Base-by-base conservation (phyloP, 2,888 invertebrate genomes). In the Poecilus cupreus region DNA sequence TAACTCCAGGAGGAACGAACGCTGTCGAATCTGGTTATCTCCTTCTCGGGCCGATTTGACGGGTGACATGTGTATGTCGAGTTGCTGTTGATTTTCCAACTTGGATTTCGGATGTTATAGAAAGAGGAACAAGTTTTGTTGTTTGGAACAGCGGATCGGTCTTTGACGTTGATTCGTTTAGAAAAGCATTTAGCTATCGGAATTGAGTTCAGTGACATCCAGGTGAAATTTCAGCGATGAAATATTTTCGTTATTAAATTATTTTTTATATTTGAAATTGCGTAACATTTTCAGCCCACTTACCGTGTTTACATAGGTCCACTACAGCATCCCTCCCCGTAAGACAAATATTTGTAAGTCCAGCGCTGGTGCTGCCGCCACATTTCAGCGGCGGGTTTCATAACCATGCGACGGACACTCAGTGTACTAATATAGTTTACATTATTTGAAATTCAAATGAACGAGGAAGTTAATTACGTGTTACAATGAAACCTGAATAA, bases 371-470 rank as follows among this genome's bases (percentile, higher is more conserved):
- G 37, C 32, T 32, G 37, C 37, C 1, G 11, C 16, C 5, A 37
- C 16, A 18, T 5, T 1, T n/a, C 18, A 5, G 64, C 1, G n/a
- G 64, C 16, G 13, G n/a, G 16, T 13, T 8, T 2, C 6, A 18
- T 5, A 18, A 13, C 64, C 16, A 32, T 37, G 32, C 78, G 16
- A 18, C 64, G 64, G 37, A 68, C 64, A 68, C 37, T 68, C 64
- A 68, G 32, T 72, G 80, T 80, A 80, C 37, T 70, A 70, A 79
- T 79, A 79, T 51, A 79, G 79, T 79, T 79, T 79, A 79, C 79
- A 79, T 80, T 80, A 80, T 80, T 80, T 80, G 80, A 80, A 80
- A 54, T 80, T 80, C 80, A 80, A 80, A 80, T 80, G 72, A 72
- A 72, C 57, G 54, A 80, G 80, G 80, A 80, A 80, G 72, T 57